Conservation (phyloP, 2,797 vertebrate genomes). For the Danio kyathit region DNA sequence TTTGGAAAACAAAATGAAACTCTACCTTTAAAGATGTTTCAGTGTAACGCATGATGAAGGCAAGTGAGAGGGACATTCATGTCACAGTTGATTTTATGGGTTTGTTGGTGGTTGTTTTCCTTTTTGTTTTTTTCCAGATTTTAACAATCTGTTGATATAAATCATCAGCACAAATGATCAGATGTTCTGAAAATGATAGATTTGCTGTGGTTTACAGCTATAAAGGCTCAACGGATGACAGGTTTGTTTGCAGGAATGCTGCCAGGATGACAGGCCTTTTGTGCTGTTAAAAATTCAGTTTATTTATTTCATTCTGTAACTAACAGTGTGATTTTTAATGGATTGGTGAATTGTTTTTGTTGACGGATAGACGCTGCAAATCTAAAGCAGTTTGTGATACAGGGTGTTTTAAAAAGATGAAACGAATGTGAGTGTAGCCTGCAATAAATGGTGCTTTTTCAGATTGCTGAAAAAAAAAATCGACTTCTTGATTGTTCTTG, state of each 20-base stretch:
- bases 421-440: conserved; percentile 60
- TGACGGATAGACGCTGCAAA: conserved; percentile 18
- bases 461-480: conserved; percentile 73
- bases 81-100: conserved; percentile 36
- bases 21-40: conserved; percentile 43
- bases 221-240: not conserved
- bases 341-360: not conserved
- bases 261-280: conserved; percentile 1
- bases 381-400: conserved; percentile 36
- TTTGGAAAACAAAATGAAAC: conserved; percentile 48
- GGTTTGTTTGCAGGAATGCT: conserved; percentile 8
- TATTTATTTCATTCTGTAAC: conserved; percentile 35
- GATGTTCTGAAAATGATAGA: not conserved
- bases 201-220: conserved; percentile 15
- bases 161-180: conserved; percentile 28
- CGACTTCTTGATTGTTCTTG: conserved; percentile 6
- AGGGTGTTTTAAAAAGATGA: conserved; percentile 47
- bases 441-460: conserved; percentile 83
- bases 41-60: conserved; percentile 31
- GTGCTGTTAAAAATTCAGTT: conserved; percentile 41
- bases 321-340: conserved; percentile 20
- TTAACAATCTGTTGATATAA: conserved; percentile 27
- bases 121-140: conserved; percentile 32
- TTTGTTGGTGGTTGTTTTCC: conserved; percentile 44
- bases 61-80: conserved; percentile 18